These are phyloP conservation scores for Chaenodraco wilsoni DNA, from an alignment of 2,797 vertebrate species.

Conservation along the genomic window DNA sequence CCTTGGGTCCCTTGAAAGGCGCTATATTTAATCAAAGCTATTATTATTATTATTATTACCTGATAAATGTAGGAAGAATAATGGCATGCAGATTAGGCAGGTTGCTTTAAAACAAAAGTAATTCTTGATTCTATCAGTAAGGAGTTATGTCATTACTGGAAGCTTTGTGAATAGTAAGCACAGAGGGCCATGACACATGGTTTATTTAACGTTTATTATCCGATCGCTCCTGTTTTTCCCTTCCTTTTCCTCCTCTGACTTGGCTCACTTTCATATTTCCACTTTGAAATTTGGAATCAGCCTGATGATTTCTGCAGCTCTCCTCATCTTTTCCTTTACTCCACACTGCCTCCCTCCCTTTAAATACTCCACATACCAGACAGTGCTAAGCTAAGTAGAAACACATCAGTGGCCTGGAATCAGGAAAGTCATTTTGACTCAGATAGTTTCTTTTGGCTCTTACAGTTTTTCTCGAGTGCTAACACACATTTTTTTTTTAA, in stretches of 20 bases:
- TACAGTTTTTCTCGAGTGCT: too few species aligned
- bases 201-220: constrained; percentile 22
- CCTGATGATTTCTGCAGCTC: constrained; percentile 76
- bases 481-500: too few species aligned
- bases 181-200: background rate
- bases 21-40: too few species aligned
- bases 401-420: constrained; percentile 29
- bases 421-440: constrained; percentile 22
- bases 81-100: background rate
- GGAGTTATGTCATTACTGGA: background rate
- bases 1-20: too few species aligned
- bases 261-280: constrained; percentile 59
- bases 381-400: constrained; percentile 5
- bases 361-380: constrained; percentile 68
- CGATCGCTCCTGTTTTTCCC: accelerated
- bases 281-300: constrained; percentile 63
- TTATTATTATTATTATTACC: too few species aligned
- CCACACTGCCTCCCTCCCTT: constrained; percentile 13
- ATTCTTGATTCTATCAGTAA: background rate
- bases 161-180: constrained; percentile 15
- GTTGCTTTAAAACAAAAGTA: background rate
- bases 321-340: constrained; percentile 34
- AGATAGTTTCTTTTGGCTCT: background rate
- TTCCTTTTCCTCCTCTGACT: background rate
- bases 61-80: background rate